Percentiles rank a stretch among this genome's conserved stretches.
phyloP scores from a whole-genome alignment of 2,888 invertebrate genomes.

The Drosophila mettleri region DNA sequence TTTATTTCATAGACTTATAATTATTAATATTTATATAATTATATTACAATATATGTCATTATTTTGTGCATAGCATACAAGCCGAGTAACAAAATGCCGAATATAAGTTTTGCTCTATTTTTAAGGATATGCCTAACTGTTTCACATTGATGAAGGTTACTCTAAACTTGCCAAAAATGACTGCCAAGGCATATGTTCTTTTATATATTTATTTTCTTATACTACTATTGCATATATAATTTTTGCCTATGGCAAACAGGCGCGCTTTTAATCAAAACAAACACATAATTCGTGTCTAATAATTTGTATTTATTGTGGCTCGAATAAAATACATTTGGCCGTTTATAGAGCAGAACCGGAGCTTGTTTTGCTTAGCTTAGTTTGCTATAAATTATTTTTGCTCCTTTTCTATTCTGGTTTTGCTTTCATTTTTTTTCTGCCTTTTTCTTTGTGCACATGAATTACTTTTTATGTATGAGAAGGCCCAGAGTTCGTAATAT shows the following conservation, averaged over 20 bases:
- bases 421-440: constrained; percentile 14
- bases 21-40: too few relatives aligned
- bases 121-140: constrained; percentile 16
- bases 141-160: constrained; percentile 62
- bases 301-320: constrained; percentile 52
- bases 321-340: constrained; percentile 35
- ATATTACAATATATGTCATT: too few relatives aligned
- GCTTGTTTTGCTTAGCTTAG: constrained; percentile 38
- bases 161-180: constrained; percentile 19
- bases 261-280: constrained; percentile 70
- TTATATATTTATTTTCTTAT: constrained; percentile 2
- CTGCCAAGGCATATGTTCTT: constrained; percentile 9
- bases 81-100: not conserved
- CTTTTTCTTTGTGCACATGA: constrained; percentile 40
- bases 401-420: constrained; percentile 15
- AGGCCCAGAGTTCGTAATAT: constrained; percentile 26
- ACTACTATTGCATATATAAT: not conserved
- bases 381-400: constrained; percentile 52
- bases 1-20: too few relatives aligned
- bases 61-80: too few relatives aligned
- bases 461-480: constrained; percentile 55
- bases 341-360: constrained; percentile 12
- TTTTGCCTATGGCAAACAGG: constrained; percentile 19
- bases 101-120: not conserved
- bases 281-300: constrained; percentile 66